Base-by-base conservation (phyloP, 2,113 vertebrate species). In the Chamaea fasciata region DNA sequence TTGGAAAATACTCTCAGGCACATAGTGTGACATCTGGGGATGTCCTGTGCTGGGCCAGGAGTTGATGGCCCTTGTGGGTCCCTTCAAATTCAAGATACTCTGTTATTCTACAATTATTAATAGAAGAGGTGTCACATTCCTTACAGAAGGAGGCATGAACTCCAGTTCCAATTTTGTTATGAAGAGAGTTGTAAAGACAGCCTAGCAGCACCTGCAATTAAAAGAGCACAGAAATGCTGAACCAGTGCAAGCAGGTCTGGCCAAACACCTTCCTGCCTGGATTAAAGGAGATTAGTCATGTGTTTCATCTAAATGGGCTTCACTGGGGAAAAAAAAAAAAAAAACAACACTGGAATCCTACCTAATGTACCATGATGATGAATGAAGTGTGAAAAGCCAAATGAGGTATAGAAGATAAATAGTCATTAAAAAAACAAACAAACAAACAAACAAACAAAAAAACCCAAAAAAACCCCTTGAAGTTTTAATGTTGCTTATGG, bases 351-450 rank as follows among this genome's bases (percentile, higher is more conserved):
- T 52, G 33, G 53, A 65, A 68, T 11, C 6, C 20, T 20, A n/a
- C 15, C 15, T 73, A 69, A 18, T 39, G 15, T 42, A 63, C 11
- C 20, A 7, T 3, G 6, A 83, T 14, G 27, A 74, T 33, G 46
- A 91, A 47, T 0, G 0, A 21, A 69, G 11, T 12, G 6, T 37
- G 57, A 80, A 77, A 80, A 64, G 24, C 41, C 9, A 8, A 22
- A 92, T 86, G 9, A 65, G 26, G 13, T 23, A 57, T 41, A 89
- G 37, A 50, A 74, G 37, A 76, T 13, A 59, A 49, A 65, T 0
- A 80, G 46, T 52, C 24, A 55, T 7, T 1, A 19, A 49, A 60
- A 63, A 33, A 76, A 60, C 24, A 52, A 82, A 37, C 21, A 53
- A 81, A 11, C n/a, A 84, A 79, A 8, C n/a, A n/a, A n/a, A n/a